phyloP scores from a whole-genome alignment of 2,888 invertebrate species.

The Spatulosminthurus flaviceps region DNA sequence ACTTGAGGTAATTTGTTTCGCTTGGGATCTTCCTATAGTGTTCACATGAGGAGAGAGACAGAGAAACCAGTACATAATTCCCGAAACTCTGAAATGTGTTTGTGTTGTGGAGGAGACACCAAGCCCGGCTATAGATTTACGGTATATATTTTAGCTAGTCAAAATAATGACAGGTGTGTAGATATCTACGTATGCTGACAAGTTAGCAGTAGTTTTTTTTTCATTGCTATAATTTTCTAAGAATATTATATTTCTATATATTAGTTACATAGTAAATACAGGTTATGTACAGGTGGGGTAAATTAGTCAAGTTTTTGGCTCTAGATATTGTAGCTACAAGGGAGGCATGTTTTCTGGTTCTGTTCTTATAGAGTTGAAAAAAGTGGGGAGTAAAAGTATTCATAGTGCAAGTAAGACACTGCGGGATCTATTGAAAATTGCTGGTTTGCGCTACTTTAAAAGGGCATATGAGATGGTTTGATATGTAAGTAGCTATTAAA shows the following conservation, averaged over 20 bases:
- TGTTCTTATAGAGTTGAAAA: background rate
- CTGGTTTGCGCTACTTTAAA: conserved; percentile 11
- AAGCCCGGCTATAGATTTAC: background rate
- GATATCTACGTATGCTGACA: background rate
- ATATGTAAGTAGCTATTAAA: background rate
- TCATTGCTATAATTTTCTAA: too few relatives aligned
- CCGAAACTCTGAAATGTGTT: too few relatives aligned
- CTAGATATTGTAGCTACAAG: background rate
- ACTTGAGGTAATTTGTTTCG: conserved; percentile 15
- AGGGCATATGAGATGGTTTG: conserved; percentile 13
- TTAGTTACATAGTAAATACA: too few relatives aligned
- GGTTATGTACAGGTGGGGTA: background rate
- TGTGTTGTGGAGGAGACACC: background rate
- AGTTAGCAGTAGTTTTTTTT: background rate
- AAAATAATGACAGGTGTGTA: background rate
- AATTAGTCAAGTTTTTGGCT: conserved; percentile 12
- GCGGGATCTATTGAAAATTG: conserved; percentile 14
- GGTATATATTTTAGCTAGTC: background rate
- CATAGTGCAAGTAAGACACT: conserved; percentile 1
- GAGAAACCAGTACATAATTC: too few relatives aligned
- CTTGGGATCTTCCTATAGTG: background rate
- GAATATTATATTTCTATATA: too few relatives aligned
- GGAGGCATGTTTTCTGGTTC: too few relatives aligned
- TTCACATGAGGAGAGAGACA: too few relatives aligned
- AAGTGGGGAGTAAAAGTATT: background rate